Evolutionary conservation across 2,888 invertebrate genomes (phyloP).

Genomic region (Seira musarum): DNA sequence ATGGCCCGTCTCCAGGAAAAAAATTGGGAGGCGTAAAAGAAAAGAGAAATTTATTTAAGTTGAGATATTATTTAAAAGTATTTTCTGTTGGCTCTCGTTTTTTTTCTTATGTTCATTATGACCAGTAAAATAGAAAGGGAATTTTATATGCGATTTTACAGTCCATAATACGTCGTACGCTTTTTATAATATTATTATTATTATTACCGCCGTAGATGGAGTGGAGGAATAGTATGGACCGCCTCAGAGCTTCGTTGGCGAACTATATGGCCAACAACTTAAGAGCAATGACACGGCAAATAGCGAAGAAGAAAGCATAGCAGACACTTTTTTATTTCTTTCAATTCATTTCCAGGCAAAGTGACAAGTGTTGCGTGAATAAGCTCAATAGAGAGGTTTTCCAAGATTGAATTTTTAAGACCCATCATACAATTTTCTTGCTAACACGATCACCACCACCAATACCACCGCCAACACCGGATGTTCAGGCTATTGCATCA

Average conservation of each 20-base stretch:
- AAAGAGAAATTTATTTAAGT: conserved; percentile 19
- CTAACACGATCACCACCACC: conserved; percentile 9
- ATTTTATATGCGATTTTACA: conserved; percentile 40
- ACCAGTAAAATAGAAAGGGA: conserved; percentile 24
- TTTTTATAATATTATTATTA: conserved; percentile 47
- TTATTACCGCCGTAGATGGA: conserved; percentile 36
- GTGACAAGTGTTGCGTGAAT: conserved; percentile 56
- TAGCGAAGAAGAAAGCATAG: conserved; percentile 16
- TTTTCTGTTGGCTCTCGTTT: background rate
- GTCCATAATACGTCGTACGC: conserved; percentile 28
- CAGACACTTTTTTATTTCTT: conserved; percentile 11
- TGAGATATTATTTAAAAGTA: background rate
- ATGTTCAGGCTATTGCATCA: conserved; percentile 51
- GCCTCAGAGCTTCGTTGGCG: no score
- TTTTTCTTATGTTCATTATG: background rate
- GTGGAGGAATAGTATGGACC: conserved; percentile 7
- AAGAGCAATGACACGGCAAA: conserved; percentile 12
- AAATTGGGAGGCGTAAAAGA: conserved; percentile 19
- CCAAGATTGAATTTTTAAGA: conserved; percentile 52
- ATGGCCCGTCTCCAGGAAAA: conserved; percentile 53
- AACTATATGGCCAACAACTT: background rate
- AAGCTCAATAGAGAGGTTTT: conserved; percentile 50
- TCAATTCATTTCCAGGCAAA: conserved; percentile 39
- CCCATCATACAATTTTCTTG: conserved; percentile 21
- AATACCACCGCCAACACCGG: conserved; percentile 25